Percentiles rank a stretch among this genome's conserved stretches.
Conservation (phyloP, 2,888 invertebrate species). For the Thymelicus lineola region DNA sequence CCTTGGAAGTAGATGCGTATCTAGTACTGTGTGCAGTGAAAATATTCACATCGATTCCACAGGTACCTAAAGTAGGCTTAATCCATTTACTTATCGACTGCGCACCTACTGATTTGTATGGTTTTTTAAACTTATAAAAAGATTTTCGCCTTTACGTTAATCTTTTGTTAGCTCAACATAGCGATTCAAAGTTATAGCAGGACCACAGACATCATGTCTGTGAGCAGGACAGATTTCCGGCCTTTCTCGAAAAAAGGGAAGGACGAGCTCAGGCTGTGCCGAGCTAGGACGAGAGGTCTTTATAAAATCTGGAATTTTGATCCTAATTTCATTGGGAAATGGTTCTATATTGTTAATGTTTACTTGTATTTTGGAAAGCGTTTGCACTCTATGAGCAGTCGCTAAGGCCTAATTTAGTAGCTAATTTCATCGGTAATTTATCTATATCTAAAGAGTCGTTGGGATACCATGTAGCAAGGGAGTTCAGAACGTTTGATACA, state of each 20-base stretch:
- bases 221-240: background rate
- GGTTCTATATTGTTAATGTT: slow-evolving; percentile 9
- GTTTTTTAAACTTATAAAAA: slow-evolving; percentile 2
- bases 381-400: background rate
- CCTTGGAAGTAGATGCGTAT: slow-evolving; percentile 1
- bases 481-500: too few relatives aligned
- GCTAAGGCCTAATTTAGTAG: slow-evolving; percentile 20
- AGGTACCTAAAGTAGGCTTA: background rate
- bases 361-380: background rate
- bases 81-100: background rate
- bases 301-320: slow-evolving; percentile 9
- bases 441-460: too few relatives aligned
- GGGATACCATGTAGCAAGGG: too few relatives aligned
- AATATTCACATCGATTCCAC: background rate
- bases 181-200: background rate
- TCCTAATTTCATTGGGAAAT: background rate
- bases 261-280: background rate
- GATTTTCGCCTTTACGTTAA: background rate
- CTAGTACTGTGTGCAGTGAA: too few relatives aligned
- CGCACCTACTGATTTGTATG: background rate
- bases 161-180: background rate
- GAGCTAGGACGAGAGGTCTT: slow-evolving; percentile 3
- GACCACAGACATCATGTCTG: too few relatives aligned
- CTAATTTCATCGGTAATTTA: too few relatives aligned
- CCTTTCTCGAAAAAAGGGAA: background rate